Percentiles rank a stretch among this genome's conserved stretches.
phyloP scores from a whole-genome alignment of 2,797 vertebrate genomes.

The Psittacula derbiana region DNA sequence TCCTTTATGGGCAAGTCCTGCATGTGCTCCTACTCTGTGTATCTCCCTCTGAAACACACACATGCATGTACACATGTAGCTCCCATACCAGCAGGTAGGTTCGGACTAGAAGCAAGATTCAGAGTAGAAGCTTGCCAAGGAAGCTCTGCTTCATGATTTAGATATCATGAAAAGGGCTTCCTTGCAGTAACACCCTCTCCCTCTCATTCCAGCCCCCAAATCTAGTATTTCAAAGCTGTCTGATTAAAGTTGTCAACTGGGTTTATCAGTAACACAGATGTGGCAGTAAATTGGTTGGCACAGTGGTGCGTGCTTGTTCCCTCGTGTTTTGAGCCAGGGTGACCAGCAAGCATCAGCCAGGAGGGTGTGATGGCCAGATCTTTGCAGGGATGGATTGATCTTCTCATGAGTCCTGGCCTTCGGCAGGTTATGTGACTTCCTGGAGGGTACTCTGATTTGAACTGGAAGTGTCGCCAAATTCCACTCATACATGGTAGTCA shows the following conservation, averaged over 20 bases:
- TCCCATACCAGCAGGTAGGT: background rate
- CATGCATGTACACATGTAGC: rapidly evolving
- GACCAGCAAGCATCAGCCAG: background rate
- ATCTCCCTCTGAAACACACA: background rate
- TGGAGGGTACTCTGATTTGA: background rate
- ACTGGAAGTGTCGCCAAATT: background rate
- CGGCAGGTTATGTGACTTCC: background rate
- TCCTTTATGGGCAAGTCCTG: background rate
- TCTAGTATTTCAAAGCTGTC: background rate
- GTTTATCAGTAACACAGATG: background rate
- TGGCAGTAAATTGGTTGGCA: background rate
- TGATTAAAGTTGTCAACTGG: background rate
- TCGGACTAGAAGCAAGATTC: background rate
- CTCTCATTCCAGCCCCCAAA: background rate
- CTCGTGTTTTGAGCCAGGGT: background rate
- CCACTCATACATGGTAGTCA: background rate
- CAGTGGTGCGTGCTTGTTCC: background rate
- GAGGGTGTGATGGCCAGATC: background rate
- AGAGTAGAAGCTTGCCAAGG: background rate
- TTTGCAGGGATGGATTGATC: background rate
- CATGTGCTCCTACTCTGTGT: background rate
- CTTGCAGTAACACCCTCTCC: background rate
- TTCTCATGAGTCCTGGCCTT: background rate
- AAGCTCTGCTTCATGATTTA: background rate
- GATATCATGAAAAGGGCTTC: background rate